Evolutionary conservation across 2,888 invertebrate species (phyloP), one percentile per base, ranked within the genome.

Genomic region (Seira sanloemensis): DNA sequence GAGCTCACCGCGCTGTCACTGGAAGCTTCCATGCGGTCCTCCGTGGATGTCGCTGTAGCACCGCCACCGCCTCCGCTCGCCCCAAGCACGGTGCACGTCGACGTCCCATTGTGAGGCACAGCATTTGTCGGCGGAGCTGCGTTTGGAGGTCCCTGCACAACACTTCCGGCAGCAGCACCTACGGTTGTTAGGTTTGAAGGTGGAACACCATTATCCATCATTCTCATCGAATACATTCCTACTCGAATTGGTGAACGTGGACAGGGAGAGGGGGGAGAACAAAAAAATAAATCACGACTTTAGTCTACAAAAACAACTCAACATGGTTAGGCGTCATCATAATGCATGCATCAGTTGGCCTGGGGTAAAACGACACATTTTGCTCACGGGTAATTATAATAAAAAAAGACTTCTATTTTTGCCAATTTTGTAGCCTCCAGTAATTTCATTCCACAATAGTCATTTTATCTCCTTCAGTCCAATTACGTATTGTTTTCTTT

Each of bases 1-100:
- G 97, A 97, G 85, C 97, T 97, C 46, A 97, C 97, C 0, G 97
- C 97, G 90, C 97, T 97, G 91, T 97, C 97, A 78, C 96, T 96
- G 18, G 96, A 96, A 0, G 96, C 96, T 91, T 97, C 96, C 92
- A 95, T 89, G 46, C 90, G 88, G 91, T 96, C 92, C 89, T 93
- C 94, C 62, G 92, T 91, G 2, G 91, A 91, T 7, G 62, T 21
- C 12, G 37, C 37, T 37, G 37, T 37, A 84, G 91, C 90, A 9
- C 25, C 67, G 7, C 80, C 83, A 19, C 84, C 82, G 19, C 79
- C 75, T 1, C 84, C 86, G 65, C 85, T 84, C 21, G 83, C 54
- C 2, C 73, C 80, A 26, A 80, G 72, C 66, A 68, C 86, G 25
- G 71, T 37, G 1, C 78, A 12, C 0, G 77, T 21, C 4, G 25